Base-by-base conservation (phyloP, 1,140 invertebrate species). In the Leptopilina clavipes region DNA sequence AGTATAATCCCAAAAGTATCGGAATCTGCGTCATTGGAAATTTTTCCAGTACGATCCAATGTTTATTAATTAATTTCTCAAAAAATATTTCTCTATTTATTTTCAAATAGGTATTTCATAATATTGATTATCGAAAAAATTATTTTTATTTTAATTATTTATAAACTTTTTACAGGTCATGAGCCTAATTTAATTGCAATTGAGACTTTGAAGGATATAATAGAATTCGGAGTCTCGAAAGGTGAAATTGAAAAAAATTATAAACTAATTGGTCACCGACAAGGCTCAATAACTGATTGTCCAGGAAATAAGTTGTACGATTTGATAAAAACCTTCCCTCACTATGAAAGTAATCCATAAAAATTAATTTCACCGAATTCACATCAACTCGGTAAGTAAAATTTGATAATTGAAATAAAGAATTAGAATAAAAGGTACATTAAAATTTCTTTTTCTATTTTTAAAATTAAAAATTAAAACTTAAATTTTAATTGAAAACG, bases 11-110 rank as follows among this genome's bases (percentile, higher is more conserved):
- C 0, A 87, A 86, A 19, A 91, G 91, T 11, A 86, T 92, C 25
- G 92, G 92, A 77, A 91, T 92, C 75, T 91, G 88, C 40, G 78
- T 93, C 19, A 90, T 93, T 48, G 92, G 93, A 40, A 85, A 87
- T 75, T 92, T 80, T 71, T 74, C 76, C 11, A 79, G 89, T 90
- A 84, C 85, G 84, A 79, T 18, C 75, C 56, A 19, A 31, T 54
- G 5, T 31, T 31, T 2, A 31, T 31, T 31, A 31, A 31, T 31
- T 31, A 31, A 31, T 31, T n/a, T n/a, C n/a, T n/a, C n/a, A n/a
- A n/a, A n/a, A n/a, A n/a, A n/a, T n/a, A n/a, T n/a, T n/a, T n/a
- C n/a, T n/a, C n/a, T n/a, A n/a, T n/a, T n/a, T n/a, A n/a, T n/a
- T n/a, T n/a, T n/a, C n/a, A n/a, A n/a, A n/a, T n/a, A n/a, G n/a